Evolutionary conservation across 2,113 vertebrate species (phyloP).

Genomic region (Leptocoma aspasia): DNA sequence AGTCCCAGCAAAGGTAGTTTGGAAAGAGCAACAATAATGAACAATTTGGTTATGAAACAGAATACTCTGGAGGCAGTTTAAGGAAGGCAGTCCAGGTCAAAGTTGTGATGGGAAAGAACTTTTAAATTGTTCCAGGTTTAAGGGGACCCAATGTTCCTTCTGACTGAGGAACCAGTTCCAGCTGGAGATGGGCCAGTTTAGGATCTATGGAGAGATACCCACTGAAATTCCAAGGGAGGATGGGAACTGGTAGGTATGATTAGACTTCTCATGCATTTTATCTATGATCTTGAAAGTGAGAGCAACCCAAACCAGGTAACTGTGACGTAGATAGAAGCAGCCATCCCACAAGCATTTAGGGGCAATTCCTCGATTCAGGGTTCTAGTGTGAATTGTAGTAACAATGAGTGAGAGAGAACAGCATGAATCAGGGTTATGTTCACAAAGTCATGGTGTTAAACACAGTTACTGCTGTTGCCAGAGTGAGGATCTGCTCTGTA

Average conservation of each 20-base stretch:
- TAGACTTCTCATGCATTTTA: neutral
- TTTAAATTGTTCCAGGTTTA: conserved; percentile 33
- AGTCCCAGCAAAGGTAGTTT: neutral
- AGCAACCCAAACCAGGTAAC: neutral
- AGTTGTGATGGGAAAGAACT: conserved; percentile 27
- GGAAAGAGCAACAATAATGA: neutral
- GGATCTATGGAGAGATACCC: neutral
- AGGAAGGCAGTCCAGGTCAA: conserved; percentile 13
- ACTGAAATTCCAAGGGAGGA: neutral
- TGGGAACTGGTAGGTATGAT: neutral
- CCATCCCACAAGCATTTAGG: neutral
- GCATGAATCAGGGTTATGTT: neutral
- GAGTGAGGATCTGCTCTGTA: neutral
- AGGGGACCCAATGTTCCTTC: conserved; percentile 26
- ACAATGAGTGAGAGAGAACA: neutral
- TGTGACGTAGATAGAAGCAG: neutral
- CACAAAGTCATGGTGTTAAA: neutral
- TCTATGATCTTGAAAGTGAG: neutral
- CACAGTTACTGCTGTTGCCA: neutral
- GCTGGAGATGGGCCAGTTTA: conserved; percentile 7
- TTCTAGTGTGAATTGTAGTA: neutral
- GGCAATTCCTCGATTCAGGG: neutral
- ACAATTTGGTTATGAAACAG: conserved; percentile 36
- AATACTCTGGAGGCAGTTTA: conserved; percentile 17
- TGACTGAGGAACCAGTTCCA: neutral